Base-by-base conservation (phyloP, 2,113 vertebrate species). In the Pterocles gutturalis region DNA sequence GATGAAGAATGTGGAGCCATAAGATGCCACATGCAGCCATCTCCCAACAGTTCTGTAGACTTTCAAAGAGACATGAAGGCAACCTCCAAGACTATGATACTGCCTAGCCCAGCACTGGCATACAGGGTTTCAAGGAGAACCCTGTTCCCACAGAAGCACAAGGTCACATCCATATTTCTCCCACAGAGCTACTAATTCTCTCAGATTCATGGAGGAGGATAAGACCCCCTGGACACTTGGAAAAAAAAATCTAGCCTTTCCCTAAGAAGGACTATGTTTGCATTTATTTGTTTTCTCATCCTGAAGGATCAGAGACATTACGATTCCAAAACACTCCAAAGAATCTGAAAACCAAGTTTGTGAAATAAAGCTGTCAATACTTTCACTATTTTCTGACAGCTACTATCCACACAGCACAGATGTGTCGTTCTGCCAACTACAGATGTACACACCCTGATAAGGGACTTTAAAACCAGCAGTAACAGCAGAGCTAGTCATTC, bases 1-100 rank as follows among this genome's bases (percentile, higher is more conserved):
- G 61, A 51, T 25, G n/a, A n/a, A 89, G 36, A 43, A 11, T 2
- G 12, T 15, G 43, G 15, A 51, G 29, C 15, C 3, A 0, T 6
- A 31, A 29, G 22, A 66, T 15, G 51, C 18, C 48, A 51, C 2
- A 1, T 6, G 64, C 66, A 93, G 62, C 60, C 38, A 13, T 8
- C 20, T 75, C 69, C 69, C 31, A 45, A 33, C 22, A 78, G 41
- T 21, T 33, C 4, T 13, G 20, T 5, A 76, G 28, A 29, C 25
- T 46, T 58, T 70, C 66, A 36, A 58, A 79, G 41, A 36, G 19
- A 75, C 36, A 36, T 38, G 8, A 28, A 91, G 28, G 60, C 43
- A 84, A 46, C 17, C 24, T 45, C 19, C 51, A 67, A 49, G n/a
- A 53, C 28, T n/a, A 62, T 13, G 73, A n/a, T 21, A 21, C 53